Conservation (phyloP, 2,113 vertebrate species). For the Lasiurus cinereus region DNA sequence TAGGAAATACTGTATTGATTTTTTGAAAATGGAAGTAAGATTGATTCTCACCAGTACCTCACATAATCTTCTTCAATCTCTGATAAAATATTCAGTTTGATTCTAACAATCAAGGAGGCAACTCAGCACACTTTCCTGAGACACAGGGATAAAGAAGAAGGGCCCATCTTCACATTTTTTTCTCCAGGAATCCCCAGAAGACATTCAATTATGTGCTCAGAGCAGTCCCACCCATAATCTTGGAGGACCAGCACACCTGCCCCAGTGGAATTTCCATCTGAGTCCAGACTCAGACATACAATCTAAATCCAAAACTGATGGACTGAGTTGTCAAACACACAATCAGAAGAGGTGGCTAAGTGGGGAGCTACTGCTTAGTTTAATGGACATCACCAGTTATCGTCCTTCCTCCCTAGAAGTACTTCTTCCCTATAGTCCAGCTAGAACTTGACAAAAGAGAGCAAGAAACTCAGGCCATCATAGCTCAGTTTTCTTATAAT, state of each 20-base stretch:
- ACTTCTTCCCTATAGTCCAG: not conserved
- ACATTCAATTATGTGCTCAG: not conserved
- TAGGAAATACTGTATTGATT: slow-evolving; percentile 69
- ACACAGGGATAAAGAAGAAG: not conserved
- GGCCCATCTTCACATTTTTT: not conserved
- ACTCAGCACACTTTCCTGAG: not conserved
- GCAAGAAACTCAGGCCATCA: not conserved
- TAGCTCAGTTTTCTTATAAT: not conserved
- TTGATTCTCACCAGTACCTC: slow-evolving; percentile 59
- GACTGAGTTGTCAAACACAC: not conserved
- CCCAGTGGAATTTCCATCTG: not conserved
- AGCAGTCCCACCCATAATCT: no score
- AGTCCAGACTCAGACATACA: not conserved
- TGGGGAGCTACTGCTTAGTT: not conserved
- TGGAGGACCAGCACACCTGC: not conserved
- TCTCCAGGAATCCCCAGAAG: not conserved
- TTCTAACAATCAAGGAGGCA: not conserved
- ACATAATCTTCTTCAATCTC: slow-evolving; percentile 55
- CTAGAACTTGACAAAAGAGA: slow-evolving; percentile 30
- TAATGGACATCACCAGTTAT: not conserved
- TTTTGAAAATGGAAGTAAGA: slow-evolving; percentile 72
- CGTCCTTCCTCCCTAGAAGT: not conserved
- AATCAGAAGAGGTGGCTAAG: not conserved
- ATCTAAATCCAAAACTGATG: not conserved
- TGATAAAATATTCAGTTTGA: slow-evolving; percentile 60